Evolutionary conservation across 1,140 invertebrate species (phyloP), one percentile per base, ranked within the genome.

Genomic region (Amphibalanus amphitrite): DNA sequence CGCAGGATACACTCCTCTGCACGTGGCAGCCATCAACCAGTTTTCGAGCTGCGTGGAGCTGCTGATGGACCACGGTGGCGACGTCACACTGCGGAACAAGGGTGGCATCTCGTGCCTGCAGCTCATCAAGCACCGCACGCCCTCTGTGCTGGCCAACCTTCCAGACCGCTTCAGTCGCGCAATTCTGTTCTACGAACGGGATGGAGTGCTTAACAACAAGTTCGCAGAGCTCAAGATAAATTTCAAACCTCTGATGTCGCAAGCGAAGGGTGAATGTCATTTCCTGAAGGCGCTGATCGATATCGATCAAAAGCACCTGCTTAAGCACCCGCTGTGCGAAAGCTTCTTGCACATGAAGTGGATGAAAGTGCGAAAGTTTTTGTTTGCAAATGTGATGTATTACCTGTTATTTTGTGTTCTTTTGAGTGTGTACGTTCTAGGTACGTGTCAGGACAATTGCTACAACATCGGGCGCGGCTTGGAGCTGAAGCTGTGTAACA

Each of bases 331-430:
- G 28, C 72, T 77, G 3, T 77, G 76, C 69, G 76, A 77, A 38
- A 76, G 73, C 13, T 75, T 77, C 29, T 71, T 77, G 29, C 74
- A 75, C 33, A 71, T 77, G 26, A 77, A 77, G 78, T 93, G 91
- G 91, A 87, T 91, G 74, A 91, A 91, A 78, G 91, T 93, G 74
- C 83, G 90, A n/a, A 90, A 90, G 79, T 92, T 91, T 77, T 92
- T 92, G 76, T 86, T 91, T 10, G 88, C 86, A 0, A 83, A 90
- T 72, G 80, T 92, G 71, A 82, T 92, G 67, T 87, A 92, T 76
- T 91, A 89, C 78, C 85, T 90, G 71, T 84, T 90, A 65, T 91
- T 91, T 77, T 87, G 91, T 71, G 78, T 91, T 23, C 88, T 89
- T 74, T 23, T 59, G 47, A 59, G 47, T 59, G 47, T 23, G 47